Evolutionary conservation across 2,113 vertebrate genomes (phyloP).

Genomic region (Paedocypris sp.): DNA sequence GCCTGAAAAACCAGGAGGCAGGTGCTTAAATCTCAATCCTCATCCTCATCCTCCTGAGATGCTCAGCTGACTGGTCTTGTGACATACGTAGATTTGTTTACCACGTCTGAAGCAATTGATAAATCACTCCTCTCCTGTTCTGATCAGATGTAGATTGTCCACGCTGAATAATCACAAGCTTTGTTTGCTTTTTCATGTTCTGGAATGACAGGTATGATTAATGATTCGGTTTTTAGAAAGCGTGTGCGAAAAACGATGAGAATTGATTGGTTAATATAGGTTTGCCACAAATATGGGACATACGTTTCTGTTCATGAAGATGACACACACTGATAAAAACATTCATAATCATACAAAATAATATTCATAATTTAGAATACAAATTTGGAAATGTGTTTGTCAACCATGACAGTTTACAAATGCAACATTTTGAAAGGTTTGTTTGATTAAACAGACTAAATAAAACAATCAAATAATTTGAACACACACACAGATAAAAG

Average conservation of each 20-base stretch:
- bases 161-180: conserved; percentile 41
- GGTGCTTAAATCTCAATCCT: not conserved
- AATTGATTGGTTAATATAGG: too few species aligned
- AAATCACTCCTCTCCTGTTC: not conserved
- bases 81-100: not conserved
- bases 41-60: too few species aligned
- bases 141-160: conserved; percentile 22
- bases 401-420: too few species aligned
- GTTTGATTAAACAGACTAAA: too few species aligned
- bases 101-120: not conserved
- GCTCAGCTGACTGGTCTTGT: conserved; percentile 29
- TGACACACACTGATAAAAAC: not conserved
- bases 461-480: too few species aligned
- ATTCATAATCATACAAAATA: too few species aligned
- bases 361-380: too few species aligned
- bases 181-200: conserved; percentile 26
- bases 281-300: too few species aligned
- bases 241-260: not conserved
- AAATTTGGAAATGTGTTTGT: too few species aligned
- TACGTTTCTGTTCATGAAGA: not conserved
- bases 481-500: too few species aligned
- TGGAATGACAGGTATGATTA: conserved; percentile 3
- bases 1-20: too few species aligned
- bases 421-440: too few species aligned
- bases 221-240: conserved; percentile 8